Evolutionary conservation across 2,797 vertebrate species (phyloP).

Genomic region (Smutsia gigantea): DNA sequence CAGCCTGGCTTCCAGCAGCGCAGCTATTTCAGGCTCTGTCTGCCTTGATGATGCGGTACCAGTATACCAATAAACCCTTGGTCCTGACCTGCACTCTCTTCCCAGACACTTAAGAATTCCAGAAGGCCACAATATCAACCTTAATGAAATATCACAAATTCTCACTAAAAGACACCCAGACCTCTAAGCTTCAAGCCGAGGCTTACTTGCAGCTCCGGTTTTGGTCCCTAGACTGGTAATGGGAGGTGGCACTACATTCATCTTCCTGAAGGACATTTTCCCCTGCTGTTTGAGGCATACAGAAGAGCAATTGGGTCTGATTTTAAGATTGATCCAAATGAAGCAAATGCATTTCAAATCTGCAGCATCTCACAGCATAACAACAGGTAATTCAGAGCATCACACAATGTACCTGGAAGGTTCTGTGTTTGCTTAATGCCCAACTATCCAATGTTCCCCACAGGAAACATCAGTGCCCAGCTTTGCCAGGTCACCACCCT

Average conservation of each 20-base stretch:
- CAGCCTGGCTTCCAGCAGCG: not conserved
- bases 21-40: not conserved
- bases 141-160: not conserved
- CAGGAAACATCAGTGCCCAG: not conserved
- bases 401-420: not conserved
- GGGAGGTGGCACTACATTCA: not conserved
- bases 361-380: not conserved
- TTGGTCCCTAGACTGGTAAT: not conserved
- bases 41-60: not conserved
- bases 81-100: not conserved
- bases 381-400: slow-evolving; percentile 12
- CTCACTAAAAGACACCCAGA: not conserved
- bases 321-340: slow-evolving; percentile 31
- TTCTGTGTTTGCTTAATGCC: not conserved
- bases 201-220: not conserved
- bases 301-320: not conserved
- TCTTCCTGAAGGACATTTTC: not conserved
- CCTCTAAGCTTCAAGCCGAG: not conserved
- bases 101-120: not conserved
- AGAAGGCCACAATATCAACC: not conserved
- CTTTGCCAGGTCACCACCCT: not conserved
- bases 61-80: not conserved
- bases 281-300: not conserved
- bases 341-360: slow-evolving; percentile 12
- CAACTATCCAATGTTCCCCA: not conserved